Evolutionary conservation across 2,888 invertebrate genomes (phyloP).

Genomic region (Drosophila lutescens): DNA sequence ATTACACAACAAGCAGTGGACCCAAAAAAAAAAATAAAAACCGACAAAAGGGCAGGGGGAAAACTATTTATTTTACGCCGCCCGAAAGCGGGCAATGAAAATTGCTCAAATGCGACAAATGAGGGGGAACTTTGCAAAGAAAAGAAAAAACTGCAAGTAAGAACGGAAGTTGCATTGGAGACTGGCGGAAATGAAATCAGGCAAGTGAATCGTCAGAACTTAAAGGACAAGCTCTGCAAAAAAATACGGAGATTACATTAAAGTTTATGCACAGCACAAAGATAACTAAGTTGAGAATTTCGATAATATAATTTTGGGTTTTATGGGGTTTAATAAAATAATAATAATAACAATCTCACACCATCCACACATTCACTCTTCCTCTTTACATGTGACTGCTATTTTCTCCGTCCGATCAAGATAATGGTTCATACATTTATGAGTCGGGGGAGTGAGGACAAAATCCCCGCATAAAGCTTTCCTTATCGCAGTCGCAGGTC

Average conservation of each 20-base stretch:
- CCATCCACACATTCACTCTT: constrained; percentile 1
- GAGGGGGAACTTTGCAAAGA: neutral
- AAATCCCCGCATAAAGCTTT: constrained; percentile 34
- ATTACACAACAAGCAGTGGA: constrained; percentile 60
- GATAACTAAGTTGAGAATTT: no score
- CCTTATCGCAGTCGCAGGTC: constrained; percentile 32
- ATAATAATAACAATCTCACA: no score
- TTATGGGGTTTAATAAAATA: constrained; percentile 9
- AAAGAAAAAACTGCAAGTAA: neutral
- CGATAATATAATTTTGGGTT: no score
- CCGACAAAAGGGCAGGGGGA: neutral
- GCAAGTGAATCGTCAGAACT: constrained; percentile 2
- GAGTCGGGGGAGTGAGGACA: neutral
- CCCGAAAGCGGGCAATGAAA: constrained; percentile 72
- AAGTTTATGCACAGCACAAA: neutral
- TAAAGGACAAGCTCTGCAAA: neutral
- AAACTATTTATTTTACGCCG: constrained; percentile 50
- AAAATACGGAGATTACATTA: neutral
- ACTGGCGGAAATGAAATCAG: constrained; percentile 22
- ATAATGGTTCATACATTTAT: constrained; percentile 1
- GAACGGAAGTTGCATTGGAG: constrained; percentile 4
- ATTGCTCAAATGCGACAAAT: constrained; percentile 61
- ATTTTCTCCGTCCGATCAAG: constrained; percentile 21
- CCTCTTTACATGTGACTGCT: neutral
- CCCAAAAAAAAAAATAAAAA: neutral